phyloP scores from a whole-genome alignment of 2,113 vertebrate genomes.

The Stigmatopora nigra region DNA sequence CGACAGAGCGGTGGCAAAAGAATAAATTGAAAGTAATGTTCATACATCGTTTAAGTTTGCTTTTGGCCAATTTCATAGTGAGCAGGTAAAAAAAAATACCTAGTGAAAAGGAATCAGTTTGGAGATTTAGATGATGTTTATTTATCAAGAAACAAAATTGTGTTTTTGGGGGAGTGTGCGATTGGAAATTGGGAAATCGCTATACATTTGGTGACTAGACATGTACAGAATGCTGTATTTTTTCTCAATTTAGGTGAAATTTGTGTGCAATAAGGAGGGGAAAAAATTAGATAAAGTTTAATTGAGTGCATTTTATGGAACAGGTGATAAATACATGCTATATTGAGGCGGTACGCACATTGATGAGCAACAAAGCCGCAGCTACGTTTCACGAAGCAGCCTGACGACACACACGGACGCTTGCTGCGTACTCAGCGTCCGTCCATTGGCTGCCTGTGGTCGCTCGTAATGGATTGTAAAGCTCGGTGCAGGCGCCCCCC shows the following conservation, averaged over 20 bases:
- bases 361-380: conserved; percentile 3
- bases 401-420: conserved; percentile 6
- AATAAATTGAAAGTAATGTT: background rate
- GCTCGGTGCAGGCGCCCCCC: conserved; percentile 36
- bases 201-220: background rate
- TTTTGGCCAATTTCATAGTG: background rate
- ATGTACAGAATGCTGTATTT: conserved; percentile 5
- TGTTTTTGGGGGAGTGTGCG: too few relatives aligned
- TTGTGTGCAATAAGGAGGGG: background rate
- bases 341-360: conserved; percentile 1
- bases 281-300: conserved; percentile 10
- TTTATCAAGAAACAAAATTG: background rate
- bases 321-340: conserved; percentile 3
- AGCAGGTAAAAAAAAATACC: background rate
- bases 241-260: background rate
- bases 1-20: background rate
- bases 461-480: conserved; percentile 50
- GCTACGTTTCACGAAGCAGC: conserved; percentile 16
- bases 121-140: background rate
- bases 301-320: conserved; percentile 4
- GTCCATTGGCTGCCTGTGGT: conserved; percentile 44
- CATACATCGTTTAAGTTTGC: background rate
- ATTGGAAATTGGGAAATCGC: background rate
- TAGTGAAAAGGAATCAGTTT: background rate
- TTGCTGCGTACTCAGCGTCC: conserved; percentile 26